Conservation (phyloP, 2,797 vertebrate species). For the Scleropages formosus region DNA sequence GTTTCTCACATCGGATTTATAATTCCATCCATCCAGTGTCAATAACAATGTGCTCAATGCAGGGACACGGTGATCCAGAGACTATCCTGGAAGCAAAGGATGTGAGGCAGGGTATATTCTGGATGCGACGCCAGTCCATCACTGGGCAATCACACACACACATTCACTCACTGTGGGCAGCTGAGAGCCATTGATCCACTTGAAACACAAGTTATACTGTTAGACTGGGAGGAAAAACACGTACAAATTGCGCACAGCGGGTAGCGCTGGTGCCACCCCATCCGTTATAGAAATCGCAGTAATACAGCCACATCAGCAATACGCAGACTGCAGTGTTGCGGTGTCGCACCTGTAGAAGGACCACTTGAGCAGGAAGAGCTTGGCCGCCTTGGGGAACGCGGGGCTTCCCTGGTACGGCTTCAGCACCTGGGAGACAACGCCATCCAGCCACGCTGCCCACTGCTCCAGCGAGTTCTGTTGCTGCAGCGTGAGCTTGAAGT, state of each 20-base stretch:
- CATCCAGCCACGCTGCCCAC: conserved; percentile 87
- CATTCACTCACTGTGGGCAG: no score
- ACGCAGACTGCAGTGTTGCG: not conserved
- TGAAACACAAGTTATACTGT: no score
- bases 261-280: not conserved
- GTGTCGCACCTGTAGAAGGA: conserved; percentile 84
- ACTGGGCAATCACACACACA: no score
- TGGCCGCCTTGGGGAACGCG: conserved; percentile 81
- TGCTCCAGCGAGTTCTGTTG: conserved; percentile 93
- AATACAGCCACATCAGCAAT: not conserved
- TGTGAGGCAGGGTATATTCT: no score
- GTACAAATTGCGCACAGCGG: no score
- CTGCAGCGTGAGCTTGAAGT: conserved; percentile 89
- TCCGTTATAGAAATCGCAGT: not conserved
- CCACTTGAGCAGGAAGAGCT: conserved; percentile 91
- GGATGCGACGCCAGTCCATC: no score
- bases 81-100: no score
- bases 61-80: no score
- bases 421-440: conserved; percentile 81
- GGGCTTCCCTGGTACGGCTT: conserved; percentile 82
- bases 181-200: no score
- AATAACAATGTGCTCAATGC: no score
- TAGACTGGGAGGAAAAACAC: no score
- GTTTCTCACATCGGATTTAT: not conserved
- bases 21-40: no score